Conservation (phyloP, 2,888 invertebrate species). For the Onthophagus sagittarius region DNA sequence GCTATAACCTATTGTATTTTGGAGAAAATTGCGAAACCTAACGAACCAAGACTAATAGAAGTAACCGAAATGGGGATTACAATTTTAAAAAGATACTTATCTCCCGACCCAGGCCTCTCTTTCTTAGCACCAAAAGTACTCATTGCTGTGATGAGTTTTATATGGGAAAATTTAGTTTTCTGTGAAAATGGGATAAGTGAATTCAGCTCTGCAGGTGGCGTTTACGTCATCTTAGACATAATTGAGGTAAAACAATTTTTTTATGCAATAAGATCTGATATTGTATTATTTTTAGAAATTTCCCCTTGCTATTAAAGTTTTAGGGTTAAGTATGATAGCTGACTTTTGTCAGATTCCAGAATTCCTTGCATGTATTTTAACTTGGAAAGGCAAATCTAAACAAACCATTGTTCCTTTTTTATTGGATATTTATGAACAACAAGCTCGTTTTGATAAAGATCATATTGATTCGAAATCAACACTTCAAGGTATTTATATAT, state of each 20-base stretch:
- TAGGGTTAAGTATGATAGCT: neutral
- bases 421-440: neutral
- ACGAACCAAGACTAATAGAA: neutral
- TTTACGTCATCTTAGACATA: neutral
- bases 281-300: neutral
- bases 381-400: neutral
- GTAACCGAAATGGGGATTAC: neutral
- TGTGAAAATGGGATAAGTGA: neutral
- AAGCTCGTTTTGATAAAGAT: neutral
- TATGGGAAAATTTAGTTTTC: neutral
- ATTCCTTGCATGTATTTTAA: neutral
- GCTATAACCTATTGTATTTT: neutral
- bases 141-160: neutral
- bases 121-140: neutral
- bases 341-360: neutral
- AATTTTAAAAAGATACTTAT: neutral
- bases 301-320: neutral
- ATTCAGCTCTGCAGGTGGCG: neutral
- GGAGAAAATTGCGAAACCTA: neutral
- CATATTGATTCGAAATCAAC: neutral
- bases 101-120: neutral
- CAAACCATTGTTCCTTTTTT: neutral
- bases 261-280: no score
- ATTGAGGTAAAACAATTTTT: neutral
- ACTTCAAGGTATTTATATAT: neutral